Base-by-base conservation (phyloP, 37 sponge, comb jelly and placozoan species). In the Chondrilla cf. caribensis region DNA sequence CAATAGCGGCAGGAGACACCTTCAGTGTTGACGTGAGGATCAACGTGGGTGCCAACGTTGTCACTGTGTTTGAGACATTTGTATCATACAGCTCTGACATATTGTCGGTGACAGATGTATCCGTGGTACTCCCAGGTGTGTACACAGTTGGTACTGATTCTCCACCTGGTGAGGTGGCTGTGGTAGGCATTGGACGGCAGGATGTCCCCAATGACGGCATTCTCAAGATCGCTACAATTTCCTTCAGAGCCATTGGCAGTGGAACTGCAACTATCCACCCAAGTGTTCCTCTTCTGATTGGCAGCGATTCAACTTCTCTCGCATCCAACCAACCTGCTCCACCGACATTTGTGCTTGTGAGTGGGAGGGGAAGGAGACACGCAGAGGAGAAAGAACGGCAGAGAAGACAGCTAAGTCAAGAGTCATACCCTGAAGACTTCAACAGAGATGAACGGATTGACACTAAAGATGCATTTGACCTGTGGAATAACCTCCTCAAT, bases 11-110 rank as follows among this genome's bases (percentile, higher is more conserved):
- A 25, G 80, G 83, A 3, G 71, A 72, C 1, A 85, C 79, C 2
- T 88, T 88, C 58, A 79, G 83, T 37, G 83, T 86, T 18, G 84
- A 85, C 21, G 75, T 92, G 22, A 62, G 89, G 1, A 43, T 83
- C 60, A 88, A 87, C 57, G 38, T 57, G 24, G 90, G 72, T 9
- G 32, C 40, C 57, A 73, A 73, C 24, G 25, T 3, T 14, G 25
- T 73, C 43, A 11, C 6, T 4, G 76, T 43, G 9, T 5, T 73
- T n/a, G 76, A 73, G 24, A 43, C 76, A 17, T 24, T 42, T 11
- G 18, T 73, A 9, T 73, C 44, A 2, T 73, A 43, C 43, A 73
- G 40, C 24, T 42, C 44, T 18, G 18, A 21, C 41, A 22, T 73
- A 2, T 43, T 73, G 2, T 37, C 38, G 1, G 76, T 73, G 24